Evolutionary conservation across 2,797 vertebrate genomes (phyloP).

Genomic region (Alcedo quadribrachys): DNA sequence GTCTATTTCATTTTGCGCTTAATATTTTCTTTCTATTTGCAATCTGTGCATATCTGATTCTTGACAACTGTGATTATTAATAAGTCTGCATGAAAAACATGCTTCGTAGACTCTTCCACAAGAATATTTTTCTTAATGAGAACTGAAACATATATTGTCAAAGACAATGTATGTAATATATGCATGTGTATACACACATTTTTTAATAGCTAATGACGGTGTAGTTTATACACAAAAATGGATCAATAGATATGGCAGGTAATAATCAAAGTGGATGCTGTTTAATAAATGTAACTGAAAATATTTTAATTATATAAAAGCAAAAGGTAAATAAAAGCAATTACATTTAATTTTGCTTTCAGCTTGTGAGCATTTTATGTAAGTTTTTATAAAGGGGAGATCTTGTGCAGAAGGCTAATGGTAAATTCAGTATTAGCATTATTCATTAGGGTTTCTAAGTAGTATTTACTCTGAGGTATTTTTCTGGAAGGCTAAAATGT

Average conservation of each 20-base stretch:
- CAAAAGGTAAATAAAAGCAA: constrained; percentile 81
- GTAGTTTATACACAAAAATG: constrained; percentile 58
- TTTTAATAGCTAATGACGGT: constrained; percentile 72
- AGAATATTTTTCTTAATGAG: constrained; percentile 76
- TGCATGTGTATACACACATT: neutral
- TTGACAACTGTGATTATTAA: constrained; percentile 81
- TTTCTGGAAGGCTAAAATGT: constrained; percentile 42
- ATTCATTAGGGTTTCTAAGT: constrained; percentile 66
- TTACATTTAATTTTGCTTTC: constrained; percentile 74
- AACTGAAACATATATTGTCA: constrained; percentile 75
- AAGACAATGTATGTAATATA: constrained; percentile 66
- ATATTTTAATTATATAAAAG: constrained; percentile 81
- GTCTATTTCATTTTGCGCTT: constrained; percentile 70
- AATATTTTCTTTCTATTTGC: constrained; percentile 72
- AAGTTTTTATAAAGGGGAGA: constrained; percentile 45
- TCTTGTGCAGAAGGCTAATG: constrained; percentile 63
- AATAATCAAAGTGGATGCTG: constrained; percentile 70
- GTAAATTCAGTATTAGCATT: constrained; percentile 46
- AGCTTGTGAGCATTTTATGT: constrained; percentile 37
- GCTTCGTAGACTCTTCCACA: constrained; percentile 71
- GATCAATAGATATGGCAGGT: constrained; percentile 75
- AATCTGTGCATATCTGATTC: constrained; percentile 76
- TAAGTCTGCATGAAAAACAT: constrained; percentile 73
- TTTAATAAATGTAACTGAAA: constrained; percentile 76
- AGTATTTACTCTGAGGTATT: constrained; percentile 57